Evolutionary conservation across 2,113 vertebrate species (phyloP).

Genomic region (Dunckerocampus dactyliophorus): DNA sequence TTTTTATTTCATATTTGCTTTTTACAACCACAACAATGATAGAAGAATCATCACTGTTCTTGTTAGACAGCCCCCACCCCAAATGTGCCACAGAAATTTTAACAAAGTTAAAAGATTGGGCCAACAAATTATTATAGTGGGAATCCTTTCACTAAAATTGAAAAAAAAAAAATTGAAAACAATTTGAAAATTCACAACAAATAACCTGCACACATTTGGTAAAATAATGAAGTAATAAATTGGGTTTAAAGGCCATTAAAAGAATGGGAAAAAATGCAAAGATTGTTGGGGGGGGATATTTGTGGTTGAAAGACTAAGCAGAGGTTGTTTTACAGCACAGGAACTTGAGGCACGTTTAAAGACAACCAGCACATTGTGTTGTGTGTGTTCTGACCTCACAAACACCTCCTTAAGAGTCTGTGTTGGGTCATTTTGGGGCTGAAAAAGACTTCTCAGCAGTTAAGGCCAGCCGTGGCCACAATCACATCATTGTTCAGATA

Average conservation of each 20-base stretch:
- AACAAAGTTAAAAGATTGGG: conserved; percentile 45
- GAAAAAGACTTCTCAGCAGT: not conserved
- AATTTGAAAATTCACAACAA: conserved; percentile 40
- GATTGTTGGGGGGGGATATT: not conserved
- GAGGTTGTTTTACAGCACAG: not conserved
- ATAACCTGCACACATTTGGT: conserved; percentile 30
- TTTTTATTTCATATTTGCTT: conserved; percentile 61
- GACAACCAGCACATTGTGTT: conserved; percentile 20
- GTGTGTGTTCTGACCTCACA: conserved; percentile 17
- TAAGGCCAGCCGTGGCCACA: not conserved
- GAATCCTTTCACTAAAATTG: conserved; percentile 57
- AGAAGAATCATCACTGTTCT: conserved; percentile 43
- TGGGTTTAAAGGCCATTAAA: conserved; percentile 42
- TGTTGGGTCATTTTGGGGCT: not conserved
- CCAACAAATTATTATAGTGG: conserved; percentile 12
- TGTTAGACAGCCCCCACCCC: conserved; percentile 36
- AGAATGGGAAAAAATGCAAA: conserved; percentile 16
- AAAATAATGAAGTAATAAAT: conserved; percentile 18
- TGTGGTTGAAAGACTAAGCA: not conserved
- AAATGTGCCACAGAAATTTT: conserved; percentile 39
- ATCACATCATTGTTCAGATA: not conserved
- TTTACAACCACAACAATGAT: conserved; percentile 56
- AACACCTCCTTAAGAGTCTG: not conserved
- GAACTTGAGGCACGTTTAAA: conserved; percentile 14
- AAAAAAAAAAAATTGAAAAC: conserved; percentile 31